Evolutionary conservation across 2,113 vertebrate species (phyloP).

Genomic region (Ardeotis arabs): DNA sequence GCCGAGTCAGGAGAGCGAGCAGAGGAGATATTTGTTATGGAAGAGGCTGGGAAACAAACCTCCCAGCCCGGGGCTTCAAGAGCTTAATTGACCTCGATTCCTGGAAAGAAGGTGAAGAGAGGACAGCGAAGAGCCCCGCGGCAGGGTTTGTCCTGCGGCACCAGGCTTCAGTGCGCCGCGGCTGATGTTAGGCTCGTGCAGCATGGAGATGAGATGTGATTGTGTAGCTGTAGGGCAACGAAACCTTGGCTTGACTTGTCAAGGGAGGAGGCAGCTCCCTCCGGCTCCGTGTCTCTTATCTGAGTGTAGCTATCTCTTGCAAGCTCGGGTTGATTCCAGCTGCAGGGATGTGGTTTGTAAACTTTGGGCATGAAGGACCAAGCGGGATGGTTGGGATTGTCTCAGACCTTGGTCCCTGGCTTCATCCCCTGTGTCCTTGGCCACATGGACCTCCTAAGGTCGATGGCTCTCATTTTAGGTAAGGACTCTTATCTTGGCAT

Average conservation of each 20-base stretch:
- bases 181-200: not conserved
- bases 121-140: not conserved
- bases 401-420: not conserved
- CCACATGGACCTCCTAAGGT: not conserved
- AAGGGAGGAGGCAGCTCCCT: not conserved
- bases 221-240: not conserved
- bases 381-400: not conserved
- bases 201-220: not conserved
- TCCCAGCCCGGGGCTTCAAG: not conserved
- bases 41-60: not conserved
- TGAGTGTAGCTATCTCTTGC: not conserved
- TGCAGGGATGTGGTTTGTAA: not conserved
- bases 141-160: not conserved
- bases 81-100: not conserved
- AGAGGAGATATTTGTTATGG: not conserved
- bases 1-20: not conserved
- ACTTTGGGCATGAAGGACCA: not conserved
- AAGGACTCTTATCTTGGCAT: not conserved
- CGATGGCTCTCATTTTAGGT: rapidly evolving
- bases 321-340: not conserved
- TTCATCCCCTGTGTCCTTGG: not conserved
- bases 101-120: constrained; percentile 23
- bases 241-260: not conserved
- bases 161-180: not conserved
- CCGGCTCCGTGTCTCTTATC: not conserved